Evolutionary conservation across 2,888 invertebrate species (phyloP), one percentile per base, ranked within the genome.

Genomic region (Mermis nigrescens): DNA sequence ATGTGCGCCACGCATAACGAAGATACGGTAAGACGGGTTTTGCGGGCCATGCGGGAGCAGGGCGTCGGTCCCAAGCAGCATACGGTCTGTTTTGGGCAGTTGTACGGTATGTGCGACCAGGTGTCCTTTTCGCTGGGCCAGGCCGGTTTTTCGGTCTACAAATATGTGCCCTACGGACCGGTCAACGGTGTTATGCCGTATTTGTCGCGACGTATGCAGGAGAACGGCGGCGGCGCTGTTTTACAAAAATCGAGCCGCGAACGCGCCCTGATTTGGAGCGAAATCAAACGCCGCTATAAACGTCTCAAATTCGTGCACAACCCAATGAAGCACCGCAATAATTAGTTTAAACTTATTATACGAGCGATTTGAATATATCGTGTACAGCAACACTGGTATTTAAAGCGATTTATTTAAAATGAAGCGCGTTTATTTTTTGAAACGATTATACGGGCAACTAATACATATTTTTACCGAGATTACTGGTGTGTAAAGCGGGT

Each of bases 11-110:
- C 90, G 1, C 78, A 78, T 62, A 78, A 78, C 62, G 75, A 76
- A 59, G 68, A 68, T 24, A 72, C 75, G 0, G n/a, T n/a, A n/a
- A n/a, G n/a, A n/a, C n/a, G n/a, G n/a, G n/a, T n/a, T n/a, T n/a
- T n/a, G n/a, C 0, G 88, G 65, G 81, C 83, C 67, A 98, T 98
- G 95, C 83, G 88, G 74, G 86, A 91, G 73, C 83, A 85, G 71
- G 83, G 83, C 61, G 85, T 98, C 72, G 82, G 83, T 67, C 91
- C 92, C 0, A 83, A 84, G 64, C 92, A 95, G 73, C 84, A 86
- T 76, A 86, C 94, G 46, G 89, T 98, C 70, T 98, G 95, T 77
- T 77, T 78, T 64, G 78, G 74, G 1, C 78, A 78, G 62, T 66
- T 77, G 1, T 74, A 74, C 61, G 78, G 77, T 29, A 78, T 77